A percentile compares a stretch with the other conserved stretches of the same genome.
Conservation (phyloP, 1,140 invertebrate genomes). For the Ylistrum balloti region DNA sequence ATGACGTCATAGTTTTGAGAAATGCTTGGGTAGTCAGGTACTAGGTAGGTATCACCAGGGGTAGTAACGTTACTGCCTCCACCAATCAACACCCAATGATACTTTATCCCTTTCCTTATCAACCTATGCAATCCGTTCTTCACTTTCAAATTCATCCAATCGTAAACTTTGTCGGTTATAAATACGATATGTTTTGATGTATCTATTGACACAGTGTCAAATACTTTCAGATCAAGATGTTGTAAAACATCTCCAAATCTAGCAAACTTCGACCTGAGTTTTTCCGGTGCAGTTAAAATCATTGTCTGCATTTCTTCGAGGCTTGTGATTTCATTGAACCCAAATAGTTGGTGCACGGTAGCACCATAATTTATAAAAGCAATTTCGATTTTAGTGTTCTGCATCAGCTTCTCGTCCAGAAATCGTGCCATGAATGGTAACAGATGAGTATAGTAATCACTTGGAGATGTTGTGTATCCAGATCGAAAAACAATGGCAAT, state of each 20-base stretch:
- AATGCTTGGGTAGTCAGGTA: neutral
- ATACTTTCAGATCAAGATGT: neutral
- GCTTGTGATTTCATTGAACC: neutral
- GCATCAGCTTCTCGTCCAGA: constrained; percentile 17
- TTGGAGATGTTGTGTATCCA: neutral
- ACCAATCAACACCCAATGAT: neutral
- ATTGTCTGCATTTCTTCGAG: neutral
- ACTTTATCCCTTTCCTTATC: neutral
- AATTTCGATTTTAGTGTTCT: neutral
- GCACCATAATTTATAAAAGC: neutral
- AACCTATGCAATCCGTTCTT: neutral
- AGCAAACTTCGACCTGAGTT: neutral
- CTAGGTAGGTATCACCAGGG: neutral
- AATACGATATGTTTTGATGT: neutral
- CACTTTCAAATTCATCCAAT: neutral
- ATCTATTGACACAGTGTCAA: neutral
- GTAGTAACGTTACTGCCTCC: neutral
- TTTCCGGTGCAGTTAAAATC: neutral
- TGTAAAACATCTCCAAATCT: neutral
- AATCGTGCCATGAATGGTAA: constrained; percentile 27
- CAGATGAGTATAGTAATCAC: neutral
- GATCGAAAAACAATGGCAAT: constrained; percentile 4
- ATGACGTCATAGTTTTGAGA: constrained; percentile 17
- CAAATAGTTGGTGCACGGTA: neutral
- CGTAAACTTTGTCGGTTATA: neutral